Conservation (phyloP, 2,888 invertebrate genomes). For the Hipparchia semele region DNA sequence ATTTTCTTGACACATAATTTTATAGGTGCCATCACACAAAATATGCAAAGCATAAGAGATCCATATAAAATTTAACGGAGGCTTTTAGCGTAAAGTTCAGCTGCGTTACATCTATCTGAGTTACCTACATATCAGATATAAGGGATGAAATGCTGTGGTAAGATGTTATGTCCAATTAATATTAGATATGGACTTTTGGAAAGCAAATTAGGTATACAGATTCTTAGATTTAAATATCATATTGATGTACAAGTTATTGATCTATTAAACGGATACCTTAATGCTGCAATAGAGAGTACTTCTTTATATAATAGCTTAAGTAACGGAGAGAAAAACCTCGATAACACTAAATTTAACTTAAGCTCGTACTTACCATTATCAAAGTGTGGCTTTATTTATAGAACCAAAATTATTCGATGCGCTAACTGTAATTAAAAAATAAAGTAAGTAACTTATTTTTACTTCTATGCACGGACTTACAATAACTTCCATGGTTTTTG, state of each 20-base stretch:
- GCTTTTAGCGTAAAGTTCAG: slow-evolving; percentile 26
- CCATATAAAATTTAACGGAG: slow-evolving; percentile 25
- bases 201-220: no score
- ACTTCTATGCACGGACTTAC: no score
- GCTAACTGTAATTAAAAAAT: background rate
- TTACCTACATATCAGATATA: slow-evolving; percentile 8
- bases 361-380: slow-evolving; percentile 2
- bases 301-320: no score
- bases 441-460: background rate
- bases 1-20: slow-evolving; percentile 11
- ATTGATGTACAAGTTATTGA: no score
- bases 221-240: no score
- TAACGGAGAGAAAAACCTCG: background rate
- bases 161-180: background rate
- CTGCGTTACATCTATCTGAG: slow-evolving; percentile 3
- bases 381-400: background rate
- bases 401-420: background rate
- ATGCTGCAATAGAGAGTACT: background rate
- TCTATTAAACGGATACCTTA: no score
- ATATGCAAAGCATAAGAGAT: slow-evolving; percentile 24
- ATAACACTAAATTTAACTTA: slow-evolving; percentile 7
- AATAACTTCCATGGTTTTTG: no score
- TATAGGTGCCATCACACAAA: slow-evolving; percentile 24
- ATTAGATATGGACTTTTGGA: no score
- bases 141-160: slow-evolving; percentile 2